Evolutionary conservation across 2,888 invertebrate species (phyloP).

Genomic region (Atethmia centrago): DNA sequence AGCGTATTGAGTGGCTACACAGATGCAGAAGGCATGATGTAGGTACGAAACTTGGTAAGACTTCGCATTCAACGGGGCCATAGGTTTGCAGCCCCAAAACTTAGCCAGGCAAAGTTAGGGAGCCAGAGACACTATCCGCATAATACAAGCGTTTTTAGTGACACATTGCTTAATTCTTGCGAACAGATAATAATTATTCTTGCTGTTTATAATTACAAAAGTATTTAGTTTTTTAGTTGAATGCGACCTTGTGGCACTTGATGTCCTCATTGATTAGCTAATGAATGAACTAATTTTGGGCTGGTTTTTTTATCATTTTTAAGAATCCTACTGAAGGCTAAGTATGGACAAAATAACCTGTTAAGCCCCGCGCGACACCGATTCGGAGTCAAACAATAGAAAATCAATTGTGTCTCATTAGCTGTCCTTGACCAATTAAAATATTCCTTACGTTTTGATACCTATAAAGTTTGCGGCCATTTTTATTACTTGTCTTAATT

Average conservation of each 20-base stretch:
- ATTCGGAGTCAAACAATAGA: too few species aligned
- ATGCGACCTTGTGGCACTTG: not conserved
- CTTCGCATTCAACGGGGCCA: conserved; percentile 53
- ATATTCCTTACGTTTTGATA: not conserved
- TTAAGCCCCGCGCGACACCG: too few species aligned
- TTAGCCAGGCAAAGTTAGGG: conserved; percentile 61
- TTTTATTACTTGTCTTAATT: not conserved
- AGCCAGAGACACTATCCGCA: conserved; percentile 20
- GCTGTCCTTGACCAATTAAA: too few species aligned
- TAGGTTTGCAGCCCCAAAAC: conserved; percentile 60
- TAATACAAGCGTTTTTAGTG: conserved; percentile 23
- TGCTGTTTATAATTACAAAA: not conserved
- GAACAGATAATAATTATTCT: not conserved
- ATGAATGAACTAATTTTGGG: not conserved
- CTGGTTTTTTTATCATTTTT: not conserved
- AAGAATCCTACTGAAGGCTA: not conserved
- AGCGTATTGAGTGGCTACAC: conserved; percentile 59
- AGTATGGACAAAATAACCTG: not conserved
- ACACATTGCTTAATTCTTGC: conserved; percentile 28
- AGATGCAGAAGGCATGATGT: conserved; percentile 68
- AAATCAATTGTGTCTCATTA: too few species aligned
- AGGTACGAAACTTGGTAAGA: conserved; percentile 61
- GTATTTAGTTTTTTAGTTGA: not conserved
- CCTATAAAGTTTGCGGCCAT: not conserved
- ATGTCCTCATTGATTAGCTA: not conserved